Evolutionary conservation across 2,113 vertebrate genomes (phyloP).

Genomic region (Paedocypris sp.): DNA sequence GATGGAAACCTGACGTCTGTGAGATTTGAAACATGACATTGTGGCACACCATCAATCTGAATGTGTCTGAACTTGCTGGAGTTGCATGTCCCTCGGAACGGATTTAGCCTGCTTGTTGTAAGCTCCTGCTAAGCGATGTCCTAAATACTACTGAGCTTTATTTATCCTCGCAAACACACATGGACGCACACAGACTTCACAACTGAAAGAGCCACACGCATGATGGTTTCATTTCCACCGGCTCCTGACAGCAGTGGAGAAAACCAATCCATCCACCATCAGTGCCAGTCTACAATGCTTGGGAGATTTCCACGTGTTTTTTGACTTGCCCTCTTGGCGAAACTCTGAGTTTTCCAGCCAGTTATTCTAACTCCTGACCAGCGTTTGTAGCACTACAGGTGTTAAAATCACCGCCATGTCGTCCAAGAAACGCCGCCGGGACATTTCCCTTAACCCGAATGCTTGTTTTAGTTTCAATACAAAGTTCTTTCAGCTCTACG

Average conservation of each 20-base stretch:
- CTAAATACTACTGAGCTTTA: conserved; percentile 16
- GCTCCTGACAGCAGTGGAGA: not conserved
- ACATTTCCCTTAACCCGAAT: no score
- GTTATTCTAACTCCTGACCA: not conserved
- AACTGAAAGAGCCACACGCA: not conserved
- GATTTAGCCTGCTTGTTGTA: conserved; percentile 32
- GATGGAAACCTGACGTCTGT: conserved; percentile 7
- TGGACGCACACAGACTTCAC: not conserved
- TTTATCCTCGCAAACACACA: conserved; percentile 4
- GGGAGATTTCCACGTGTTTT: no score
- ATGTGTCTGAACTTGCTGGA: conserved; percentile 29
- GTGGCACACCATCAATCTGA: conserved; percentile 9
- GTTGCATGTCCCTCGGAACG: conserved; percentile 20
- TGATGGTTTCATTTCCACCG: not conserved
- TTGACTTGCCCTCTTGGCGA: no score
- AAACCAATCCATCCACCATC: no score
- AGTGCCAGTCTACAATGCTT: no score
- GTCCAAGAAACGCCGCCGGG: no score
- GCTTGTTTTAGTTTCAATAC: no score
- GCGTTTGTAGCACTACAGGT: not conserved
- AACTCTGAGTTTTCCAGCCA: not conserved
- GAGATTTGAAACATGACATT: conserved; percentile 17
- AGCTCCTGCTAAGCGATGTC: conserved; percentile 11
- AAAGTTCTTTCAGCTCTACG: no score
- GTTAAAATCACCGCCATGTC: no score